Percentiles rank a stretch among this genome's conserved stretches.
phyloP scores from a whole-genome alignment of 2,113 vertebrate genomes.

The Erinaceus europaeus region DNA sequence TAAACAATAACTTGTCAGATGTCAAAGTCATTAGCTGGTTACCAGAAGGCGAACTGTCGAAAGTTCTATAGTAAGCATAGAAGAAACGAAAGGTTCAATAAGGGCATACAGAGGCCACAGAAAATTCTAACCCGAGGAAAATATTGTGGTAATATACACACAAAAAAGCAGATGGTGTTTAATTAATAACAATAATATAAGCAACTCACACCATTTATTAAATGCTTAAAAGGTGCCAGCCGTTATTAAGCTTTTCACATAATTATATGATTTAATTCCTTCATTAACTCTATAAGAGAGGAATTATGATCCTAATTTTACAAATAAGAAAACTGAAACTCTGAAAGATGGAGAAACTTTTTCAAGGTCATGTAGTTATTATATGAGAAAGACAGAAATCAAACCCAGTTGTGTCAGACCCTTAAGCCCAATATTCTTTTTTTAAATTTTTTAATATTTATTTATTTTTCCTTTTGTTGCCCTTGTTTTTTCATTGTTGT shows the following conservation, averaged over 20 bases:
- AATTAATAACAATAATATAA: constrained; percentile 37
- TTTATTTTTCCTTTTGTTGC: too few relatives aligned
- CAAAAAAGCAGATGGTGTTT: constrained; percentile 24
- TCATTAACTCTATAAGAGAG: constrained; percentile 27
- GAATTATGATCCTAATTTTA: constrained; percentile 18
- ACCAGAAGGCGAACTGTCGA: neutral
- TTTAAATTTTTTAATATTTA: too few relatives aligned
- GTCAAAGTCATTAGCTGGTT: neutral
- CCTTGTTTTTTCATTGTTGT: too few relatives aligned
- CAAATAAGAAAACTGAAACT: constrained; percentile 15
- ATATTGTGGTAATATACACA: neutral
- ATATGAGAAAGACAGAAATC: constrained; percentile 35
- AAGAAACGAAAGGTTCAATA: neutral
- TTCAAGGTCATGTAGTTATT: neutral
- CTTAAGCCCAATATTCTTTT: neutral
- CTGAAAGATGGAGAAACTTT: neutral
- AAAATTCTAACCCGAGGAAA: neutral
- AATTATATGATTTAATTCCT: neutral
- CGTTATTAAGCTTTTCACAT: neutral
- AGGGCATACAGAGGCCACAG: neutral
- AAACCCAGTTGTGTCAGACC: neutral
- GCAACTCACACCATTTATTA: constrained; percentile 5
- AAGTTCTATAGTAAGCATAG: neutral
- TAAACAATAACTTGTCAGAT: neutral
- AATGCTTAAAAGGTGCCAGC: neutral